These are phyloP conservation scores for Macrotrachela quadricornifera DNA, from an alignment of 1,140 invertebrate genomes.

Conservation along the genomic window DNA sequence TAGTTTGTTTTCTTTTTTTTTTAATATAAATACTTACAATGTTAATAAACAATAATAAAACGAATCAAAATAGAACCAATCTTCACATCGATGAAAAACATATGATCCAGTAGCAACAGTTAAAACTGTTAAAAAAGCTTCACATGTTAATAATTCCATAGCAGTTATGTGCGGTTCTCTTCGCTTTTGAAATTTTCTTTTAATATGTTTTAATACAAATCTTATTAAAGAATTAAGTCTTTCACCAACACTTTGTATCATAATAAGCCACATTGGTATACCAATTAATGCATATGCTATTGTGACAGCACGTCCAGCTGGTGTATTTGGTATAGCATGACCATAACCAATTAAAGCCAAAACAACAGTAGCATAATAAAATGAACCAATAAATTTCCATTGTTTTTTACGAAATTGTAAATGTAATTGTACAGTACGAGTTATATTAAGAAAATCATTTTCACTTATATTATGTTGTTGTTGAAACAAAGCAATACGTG, in stretches of 20 bases:
- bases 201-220: constrained; percentile 60
- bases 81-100: constrained; percentile 79
- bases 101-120: constrained; percentile 75
- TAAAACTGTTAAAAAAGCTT: constrained; percentile 39
- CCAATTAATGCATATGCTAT: constrained; percentile 30
- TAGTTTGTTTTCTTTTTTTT: too few species aligned
- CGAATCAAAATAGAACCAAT: constrained; percentile 90
- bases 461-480: constrained; percentile 7
- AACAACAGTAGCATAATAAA: constrained; percentile 10
- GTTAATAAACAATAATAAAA: constrained; percentile 99
- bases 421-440: too few species aligned
- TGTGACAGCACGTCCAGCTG: constrained; percentile 26
- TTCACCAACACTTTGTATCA: constrained; percentile 96
- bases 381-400: constrained; percentile 10
- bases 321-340: constrained; percentile 23
- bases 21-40: constrained; percentile 34
- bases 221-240: constrained; percentile 83
- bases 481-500: neutral
- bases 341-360: constrained; percentile 19
- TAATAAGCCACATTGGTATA: constrained; percentile 65
- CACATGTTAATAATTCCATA: neutral
- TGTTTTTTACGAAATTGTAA: neutral
- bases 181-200: constrained; percentile 19
- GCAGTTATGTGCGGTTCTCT: neutral
- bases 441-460: neutral